Base-by-base conservation (phyloP, 2,888 invertebrate genomes). In the Caenorhabditis sp. region DNA sequence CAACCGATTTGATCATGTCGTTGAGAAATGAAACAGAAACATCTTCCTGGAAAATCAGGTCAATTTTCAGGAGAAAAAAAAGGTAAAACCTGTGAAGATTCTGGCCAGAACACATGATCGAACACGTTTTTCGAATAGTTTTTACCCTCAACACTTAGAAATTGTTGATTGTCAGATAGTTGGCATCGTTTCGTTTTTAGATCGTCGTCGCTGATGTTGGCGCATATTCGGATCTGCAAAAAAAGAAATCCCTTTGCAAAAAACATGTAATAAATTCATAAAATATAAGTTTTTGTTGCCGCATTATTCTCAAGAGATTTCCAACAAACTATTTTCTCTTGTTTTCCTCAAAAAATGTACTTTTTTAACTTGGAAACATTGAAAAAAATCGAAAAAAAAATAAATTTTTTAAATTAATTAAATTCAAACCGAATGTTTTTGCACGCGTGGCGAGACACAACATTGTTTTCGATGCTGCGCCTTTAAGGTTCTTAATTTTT, bases 21-120 rank as follows among this genome's bases (percentile, higher is more conserved):
- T 94, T 93, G 83, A 97, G 91, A 61, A 95, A 94, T 86, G 93
- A 93, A 76, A 94, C 92, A 89, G 95, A 94, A 81, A 96, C 92
- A 90, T 95, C 95, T 85, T 93, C 92, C 95, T 95, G 92, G 24
- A 92, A 92, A 88, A 89, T 89, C 84, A 86, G 6, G 31, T 4
- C 4, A 10, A 31, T 31, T 31, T 31, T 31, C n/a, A n/a, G n/a
- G n/a, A n/a, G 14, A 19, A 77, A 57, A 10, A 24, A 57, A 57
- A 57, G 14, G 23, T 62, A 74, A 71, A 57, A 78, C 74, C 66
- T 79, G 78, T 0, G 69, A 71, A 12, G 69, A 59, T 27, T 77
- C 76, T 19, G 79, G 76, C 27, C 65, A 58, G 64, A 81, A 79
- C 36, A 82, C 73, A 14, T 76, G 73, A 62, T 83, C 81, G 65